phyloP scores from a whole-genome alignment of 1,140 invertebrate species.

The Neotoxoptera formosana region DNA sequence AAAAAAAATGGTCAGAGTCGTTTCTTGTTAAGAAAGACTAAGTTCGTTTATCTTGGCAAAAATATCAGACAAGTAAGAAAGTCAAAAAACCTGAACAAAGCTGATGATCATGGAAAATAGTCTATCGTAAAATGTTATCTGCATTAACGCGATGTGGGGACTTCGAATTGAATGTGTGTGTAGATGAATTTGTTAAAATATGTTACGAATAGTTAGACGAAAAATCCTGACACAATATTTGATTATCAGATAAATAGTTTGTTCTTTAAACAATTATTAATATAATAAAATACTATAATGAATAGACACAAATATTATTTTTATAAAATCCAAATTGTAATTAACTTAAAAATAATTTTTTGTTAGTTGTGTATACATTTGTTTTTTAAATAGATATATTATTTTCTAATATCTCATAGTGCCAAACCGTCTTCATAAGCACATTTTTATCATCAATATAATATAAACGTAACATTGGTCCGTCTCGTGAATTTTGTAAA shows the following conservation, averaged over 20 bases:
- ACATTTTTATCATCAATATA: not conserved
- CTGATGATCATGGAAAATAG: not conserved
- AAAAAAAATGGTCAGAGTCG: not conserved
- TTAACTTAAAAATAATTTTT: no score
- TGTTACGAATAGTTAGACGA: not conserved
- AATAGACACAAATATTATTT: no score
- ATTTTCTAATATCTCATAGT: not conserved
- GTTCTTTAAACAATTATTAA: no score
- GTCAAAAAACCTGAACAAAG: not conserved
- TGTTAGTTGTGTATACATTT: no score
- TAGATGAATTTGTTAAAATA: not conserved
- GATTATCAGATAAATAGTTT: no score
- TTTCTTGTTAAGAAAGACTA: not conserved
- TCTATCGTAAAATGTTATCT: not conserved
- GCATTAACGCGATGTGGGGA: not conserved
- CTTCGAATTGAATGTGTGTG: no score
- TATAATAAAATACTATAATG: no score
- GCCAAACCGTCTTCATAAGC: not conserved
- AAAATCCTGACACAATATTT: not conserved
- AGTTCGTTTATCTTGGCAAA: not conserved
- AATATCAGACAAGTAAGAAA: not conserved
- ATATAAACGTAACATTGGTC: not conserved
- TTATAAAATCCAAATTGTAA: no score
- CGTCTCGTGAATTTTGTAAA: not conserved
- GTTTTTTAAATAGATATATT: not conserved